Base-by-base conservation (phyloP, 2,797 vertebrate genomes). In the Chelidonichthys spinosus region DNA sequence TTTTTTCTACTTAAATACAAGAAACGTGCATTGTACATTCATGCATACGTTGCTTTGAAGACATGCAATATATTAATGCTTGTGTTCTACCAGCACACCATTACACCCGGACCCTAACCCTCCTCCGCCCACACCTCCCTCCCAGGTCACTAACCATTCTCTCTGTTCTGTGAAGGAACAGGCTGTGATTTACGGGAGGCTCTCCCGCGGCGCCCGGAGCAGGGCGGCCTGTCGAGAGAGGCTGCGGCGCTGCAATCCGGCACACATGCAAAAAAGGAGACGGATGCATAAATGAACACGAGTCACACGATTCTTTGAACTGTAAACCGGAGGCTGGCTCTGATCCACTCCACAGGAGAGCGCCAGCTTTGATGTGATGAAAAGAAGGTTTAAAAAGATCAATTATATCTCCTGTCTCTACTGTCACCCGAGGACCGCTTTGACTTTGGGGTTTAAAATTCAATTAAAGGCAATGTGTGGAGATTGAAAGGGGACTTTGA, bases 331-430 rank as follows among this genome's bases (percentile, higher is more conserved):
- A 75, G 70, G 49, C 35, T 25, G 14, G 49, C 60, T 81, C 50
- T 83, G 83, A 90, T 89, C 83, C 5, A 17, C 56, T 62, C 59
- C 43, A 71, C 54, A 74, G 69, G 62, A 47, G 65, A 77, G 67
- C 15, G 7, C 56, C 5, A 35, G 58, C 88, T 89, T 82, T 91
- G 83, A 87, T 85, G 84, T 71, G 76, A 81, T 88, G 74, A 84
- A 70, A 84, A 81, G 66, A 67, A 78, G 83, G 65, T 58, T 84
- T 85, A 80, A 68, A 80, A 68, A 72, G 73, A 82, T 84, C 64
- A 69, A 60, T 75, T 75, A 52, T 40, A 62, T 70, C 61, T 72
- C 39, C 33, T 17, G 33, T 63, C 69, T 78, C 75, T 72, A 62
- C 78, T 75, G 58, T 87, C 69, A 76, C 70, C 40, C 46, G 17